phyloP scores from a whole-genome alignment of 2,888 invertebrate genomes.

The Drosophila aldrichi region DNA sequence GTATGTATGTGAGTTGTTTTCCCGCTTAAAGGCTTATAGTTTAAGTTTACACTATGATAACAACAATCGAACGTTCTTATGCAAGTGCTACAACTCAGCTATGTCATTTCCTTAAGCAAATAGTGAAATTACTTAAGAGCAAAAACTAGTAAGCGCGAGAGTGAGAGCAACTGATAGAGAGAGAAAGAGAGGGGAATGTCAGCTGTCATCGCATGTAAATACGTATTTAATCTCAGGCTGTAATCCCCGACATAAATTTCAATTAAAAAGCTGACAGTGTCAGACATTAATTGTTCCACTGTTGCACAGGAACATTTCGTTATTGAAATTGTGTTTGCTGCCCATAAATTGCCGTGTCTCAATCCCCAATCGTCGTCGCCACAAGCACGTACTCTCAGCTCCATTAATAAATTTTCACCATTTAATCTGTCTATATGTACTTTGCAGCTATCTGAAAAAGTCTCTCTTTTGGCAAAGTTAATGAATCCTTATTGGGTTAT shows the following conservation, averaged over 20 bases:
- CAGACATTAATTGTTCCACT: slow-evolving; percentile 22
- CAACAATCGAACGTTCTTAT: not conserved
- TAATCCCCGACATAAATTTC: slow-evolving; percentile 27
- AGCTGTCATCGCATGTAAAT: slow-evolving; percentile 3
- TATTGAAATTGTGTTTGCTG: slow-evolving; percentile 24
- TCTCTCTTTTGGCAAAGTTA: slow-evolving; percentile 7
- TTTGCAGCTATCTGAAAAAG: slow-evolving; percentile 10
- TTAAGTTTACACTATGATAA: not conserved
- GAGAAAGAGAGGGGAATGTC: not conserved
- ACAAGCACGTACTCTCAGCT: slow-evolving; percentile 24
- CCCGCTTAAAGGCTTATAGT: not conserved
- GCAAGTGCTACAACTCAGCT: not conserved
- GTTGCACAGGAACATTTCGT: slow-evolving; percentile 10
- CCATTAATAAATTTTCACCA: slow-evolving; percentile 26
- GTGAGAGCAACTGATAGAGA: not conserved
- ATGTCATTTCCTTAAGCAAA: not conserved
- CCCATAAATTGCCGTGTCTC: slow-evolving; percentile 17
- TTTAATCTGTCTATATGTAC: not conserved
- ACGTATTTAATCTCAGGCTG: slow-evolving; percentile 7
- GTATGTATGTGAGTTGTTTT: not conserved
- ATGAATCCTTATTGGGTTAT: slow-evolving; percentile 17
- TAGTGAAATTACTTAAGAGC: not conserved
- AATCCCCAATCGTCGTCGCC: slow-evolving; percentile 15
- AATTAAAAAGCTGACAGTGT: slow-evolving; percentile 33
- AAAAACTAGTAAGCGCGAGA: not conserved